Evolutionary conservation across 1,140 invertebrate species (phyloP).

Genomic region (Penaeus indicus): DNA sequence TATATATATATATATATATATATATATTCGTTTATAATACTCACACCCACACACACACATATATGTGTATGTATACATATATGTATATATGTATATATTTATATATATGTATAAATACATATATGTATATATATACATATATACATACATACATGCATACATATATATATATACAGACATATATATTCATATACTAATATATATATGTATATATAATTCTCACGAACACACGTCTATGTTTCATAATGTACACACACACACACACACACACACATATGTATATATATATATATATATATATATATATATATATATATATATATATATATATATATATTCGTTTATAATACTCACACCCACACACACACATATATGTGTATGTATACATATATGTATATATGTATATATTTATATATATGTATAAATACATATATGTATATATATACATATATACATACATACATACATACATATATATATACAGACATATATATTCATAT

Average conservation of each 20-base stretch:
- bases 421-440: not conserved
- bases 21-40: not conserved
- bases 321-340: not conserved
- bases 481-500: too few relatives aligned
- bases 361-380: not conserved
- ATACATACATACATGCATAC: too few relatives aligned
- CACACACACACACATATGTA: slow-evolving; percentile 13
- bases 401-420: not conserved
- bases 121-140: too few relatives aligned
- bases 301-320: not conserved
- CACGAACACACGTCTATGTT: too few relatives aligned
- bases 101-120: not conserved
- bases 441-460: too few relatives aligned
- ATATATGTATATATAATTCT: too few relatives aligned
- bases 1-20: not conserved
- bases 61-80: slow-evolving; percentile 13
- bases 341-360: not conserved
- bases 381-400: slow-evolving; percentile 2
- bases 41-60: not conserved
- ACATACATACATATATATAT: too few relatives aligned
- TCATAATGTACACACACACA: not conserved
- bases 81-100: not conserved
- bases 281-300: slow-evolving; percentile 5
- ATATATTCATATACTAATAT: too few relatives aligned
- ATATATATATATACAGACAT: too few relatives aligned